Evolutionary conservation across 2,888 invertebrate species (phyloP), one percentile per base, ranked within the genome.

Genomic region (Thecophora atra): DNA sequence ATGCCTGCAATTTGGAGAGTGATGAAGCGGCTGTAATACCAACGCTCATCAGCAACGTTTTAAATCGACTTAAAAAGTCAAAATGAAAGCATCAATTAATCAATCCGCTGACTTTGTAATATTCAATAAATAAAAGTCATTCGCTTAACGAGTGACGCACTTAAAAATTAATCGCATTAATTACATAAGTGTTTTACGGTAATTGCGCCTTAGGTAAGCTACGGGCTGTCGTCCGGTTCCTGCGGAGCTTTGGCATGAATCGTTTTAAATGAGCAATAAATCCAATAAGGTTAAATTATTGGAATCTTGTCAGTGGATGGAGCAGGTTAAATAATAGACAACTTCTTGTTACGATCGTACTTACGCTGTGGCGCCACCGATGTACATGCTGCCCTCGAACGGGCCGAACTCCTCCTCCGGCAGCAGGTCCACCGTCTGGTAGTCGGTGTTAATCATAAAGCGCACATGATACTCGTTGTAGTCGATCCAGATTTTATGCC

Each of bases 401-500:
- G 95, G 95, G 0, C 96, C 96, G 82, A 96, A 96, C 82, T 96
- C 94, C 83, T 96, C 95, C 83, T 95, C 94, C 15, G 93, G 89
- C 77, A 93, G 87, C 72, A 96, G 87, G 86, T 95, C 93, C 26
- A 95, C 91, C 94, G 96, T 95, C 88, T 93, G 92, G 81, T 91
- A 93, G 82, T 96, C 94, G 47, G 94, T 94, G 83, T 97, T 97
- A 77, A 97, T 92, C 93, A 96, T 96, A 83, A 97, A 95, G 76
- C 96, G 88, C 47, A 97, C 95, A 84, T 97, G 97, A 85, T 96
- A 94, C 83, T 94, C 93, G 87, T 97, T 96, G 84, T 96, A 96
- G 88, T 97, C 97, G 75, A 98, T 95, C 94, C 95, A 95, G 76
- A 97, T 92, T 87, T 96, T 95, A 85, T 98, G 97, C 98, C 97